phyloP scores from a whole-genome alignment of 2,888 invertebrate genomes.

The Euzetes globulus region DNA sequence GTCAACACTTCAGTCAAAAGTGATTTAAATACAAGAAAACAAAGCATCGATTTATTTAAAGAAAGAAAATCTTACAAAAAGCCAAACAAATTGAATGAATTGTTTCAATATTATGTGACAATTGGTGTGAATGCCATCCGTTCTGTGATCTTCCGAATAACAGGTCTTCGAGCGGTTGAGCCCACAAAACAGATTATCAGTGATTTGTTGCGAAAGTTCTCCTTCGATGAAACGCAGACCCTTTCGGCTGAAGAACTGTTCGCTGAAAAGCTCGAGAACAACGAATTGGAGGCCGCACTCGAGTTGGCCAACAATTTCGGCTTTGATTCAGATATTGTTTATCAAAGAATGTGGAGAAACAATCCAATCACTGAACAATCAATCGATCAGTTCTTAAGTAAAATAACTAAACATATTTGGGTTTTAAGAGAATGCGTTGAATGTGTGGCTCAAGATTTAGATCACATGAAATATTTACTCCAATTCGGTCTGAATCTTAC shows the following conservation, averaged over 20 bases:
- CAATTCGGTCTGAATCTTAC: slow-evolving; percentile 64
- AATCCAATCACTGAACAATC: slow-evolving; percentile 61
- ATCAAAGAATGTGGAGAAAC: slow-evolving; percentile 70
- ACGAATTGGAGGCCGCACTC: slow-evolving; percentile 66
- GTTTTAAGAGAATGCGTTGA: slow-evolving; percentile 70
- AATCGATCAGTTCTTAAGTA: slow-evolving; percentile 67
- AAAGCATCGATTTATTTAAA: too few relatives aligned
- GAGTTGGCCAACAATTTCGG: slow-evolving; percentile 60
- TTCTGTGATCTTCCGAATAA: neutral
- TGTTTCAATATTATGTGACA: neutral
- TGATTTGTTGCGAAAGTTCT: slow-evolving; percentile 26
- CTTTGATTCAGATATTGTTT: slow-evolving; percentile 67
- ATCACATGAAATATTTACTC: slow-evolving; percentile 64
- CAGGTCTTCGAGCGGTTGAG: neutral
- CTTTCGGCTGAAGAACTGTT: slow-evolving; percentile 33
- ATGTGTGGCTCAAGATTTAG: slow-evolving; percentile 62
- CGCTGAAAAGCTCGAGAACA: slow-evolving; percentile 55
- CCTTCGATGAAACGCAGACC: neutral
- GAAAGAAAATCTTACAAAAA: neutral
- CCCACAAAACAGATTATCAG: slow-evolving; percentile 22
- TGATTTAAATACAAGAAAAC: neutral
- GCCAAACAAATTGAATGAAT: neutral
- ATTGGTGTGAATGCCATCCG: neutral
- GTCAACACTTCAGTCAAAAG: neutral
- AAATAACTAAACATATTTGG: slow-evolving; percentile 68